A percentile compares a stretch with the other conserved stretches of the same genome.
phyloP scores from a whole-genome alignment of 2,888 invertebrate genomes.

The Capitulum mitella region DNA sequence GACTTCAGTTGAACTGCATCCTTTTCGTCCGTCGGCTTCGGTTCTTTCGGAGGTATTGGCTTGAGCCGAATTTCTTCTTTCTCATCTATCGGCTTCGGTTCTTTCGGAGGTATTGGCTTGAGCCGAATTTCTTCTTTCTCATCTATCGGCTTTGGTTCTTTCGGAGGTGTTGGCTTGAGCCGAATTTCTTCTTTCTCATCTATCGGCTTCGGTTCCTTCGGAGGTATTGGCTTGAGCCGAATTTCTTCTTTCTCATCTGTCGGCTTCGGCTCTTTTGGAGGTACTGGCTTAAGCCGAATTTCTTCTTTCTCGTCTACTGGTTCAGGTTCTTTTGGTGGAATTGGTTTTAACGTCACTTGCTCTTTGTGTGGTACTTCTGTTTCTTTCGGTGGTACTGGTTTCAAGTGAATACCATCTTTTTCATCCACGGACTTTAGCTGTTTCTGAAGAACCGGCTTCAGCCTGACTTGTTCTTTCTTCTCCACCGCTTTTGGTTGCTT shows the following conservation, averaged over 20 bases:
- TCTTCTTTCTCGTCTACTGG: not conserved
- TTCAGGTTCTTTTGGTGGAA: not conserved
- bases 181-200: not conserved
- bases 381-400: slow-evolving; percentile 7
- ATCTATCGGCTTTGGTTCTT: not conserved
- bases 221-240: not conserved
- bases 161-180: not conserved
- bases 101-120: not conserved
- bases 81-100: not conserved
- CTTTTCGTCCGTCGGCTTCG: not conserved
- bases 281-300: not conserved
- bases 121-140: not conserved
- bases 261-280: not conserved
- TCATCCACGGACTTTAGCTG: slow-evolving; percentile 44
- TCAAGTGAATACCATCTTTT: slow-evolving; percentile 45
- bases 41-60: not conserved
- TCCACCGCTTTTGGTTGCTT: slow-evolving; percentile 38
- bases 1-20: not conserved
- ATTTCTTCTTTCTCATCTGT: not conserved
- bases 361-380: not conserved
- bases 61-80: not conserved
- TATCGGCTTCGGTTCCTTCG: not conserved
- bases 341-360: not conserved
- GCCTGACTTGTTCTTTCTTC: slow-evolving; percentile 45
- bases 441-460: slow-evolving; percentile 39